A percentile compares a stretch with the other conserved stretches of the same genome.
Conservation (phyloP, 1,140 invertebrate genomes). For the Aradophagus sp. region DNA sequence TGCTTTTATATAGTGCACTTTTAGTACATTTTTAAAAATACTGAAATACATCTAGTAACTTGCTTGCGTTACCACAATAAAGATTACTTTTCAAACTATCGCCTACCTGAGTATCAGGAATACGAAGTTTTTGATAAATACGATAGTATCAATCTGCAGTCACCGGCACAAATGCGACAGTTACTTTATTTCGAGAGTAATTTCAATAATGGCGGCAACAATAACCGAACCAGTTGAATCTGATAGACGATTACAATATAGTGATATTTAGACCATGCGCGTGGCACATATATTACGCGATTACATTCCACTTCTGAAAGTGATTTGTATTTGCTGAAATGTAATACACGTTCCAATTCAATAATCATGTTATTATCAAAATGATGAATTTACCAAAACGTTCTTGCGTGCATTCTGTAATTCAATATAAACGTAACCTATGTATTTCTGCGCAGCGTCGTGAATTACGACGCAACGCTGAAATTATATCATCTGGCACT, state of each 20-base stretch:
- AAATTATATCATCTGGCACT: constrained; percentile 13
- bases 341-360: constrained; percentile 54
- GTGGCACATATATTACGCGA: constrained; percentile 50
- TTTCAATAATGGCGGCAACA: constrained; percentile 38
- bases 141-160: background rate
- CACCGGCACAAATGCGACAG: constrained; percentile 4
- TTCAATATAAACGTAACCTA: constrained; percentile 40
- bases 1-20: too few relatives aligned
- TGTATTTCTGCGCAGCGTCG: constrained; percentile 7
- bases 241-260: constrained; percentile 42
- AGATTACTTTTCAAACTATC: too few relatives aligned
- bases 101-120: too few relatives aligned
- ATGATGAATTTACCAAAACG: constrained; percentile 51
- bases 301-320: constrained; percentile 46
- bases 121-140: too few relatives aligned
- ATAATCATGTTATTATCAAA: constrained; percentile 56
- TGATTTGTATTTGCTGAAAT: constrained; percentile 57
- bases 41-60: too few relatives aligned
- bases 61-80: too few relatives aligned
- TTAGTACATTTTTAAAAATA: too few relatives aligned
- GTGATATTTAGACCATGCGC: constrained; percentile 44
- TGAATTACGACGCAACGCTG: constrained; percentile 16
- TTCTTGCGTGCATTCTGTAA: constrained; percentile 44
- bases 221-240: constrained; percentile 41
- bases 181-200: constrained; percentile 40